Percentiles rank a stretch among this genome's conserved stretches.
Evolutionary conservation across 30 jellyfish, hydroid and myxozoan species (phyloP).

Genomic region (Mastigias papua): DNA sequence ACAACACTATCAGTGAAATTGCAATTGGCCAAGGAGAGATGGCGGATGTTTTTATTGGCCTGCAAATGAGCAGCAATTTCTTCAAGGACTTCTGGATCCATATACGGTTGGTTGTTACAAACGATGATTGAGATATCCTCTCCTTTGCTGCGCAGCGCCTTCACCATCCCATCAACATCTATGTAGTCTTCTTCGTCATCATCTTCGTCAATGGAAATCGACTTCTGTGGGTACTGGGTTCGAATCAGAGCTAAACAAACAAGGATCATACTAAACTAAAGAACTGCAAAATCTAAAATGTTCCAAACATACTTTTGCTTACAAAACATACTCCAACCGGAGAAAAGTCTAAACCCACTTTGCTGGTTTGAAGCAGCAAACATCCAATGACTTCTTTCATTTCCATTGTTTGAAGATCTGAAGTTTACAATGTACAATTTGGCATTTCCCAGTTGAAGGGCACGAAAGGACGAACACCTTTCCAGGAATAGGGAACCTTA

Average conservation of each 20-base stretch:
- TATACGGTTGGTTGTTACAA: constrained; percentile 71
- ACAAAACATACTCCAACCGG: too few relatives aligned
- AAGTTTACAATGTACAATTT: too few relatives aligned
- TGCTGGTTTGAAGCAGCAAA: too few relatives aligned
- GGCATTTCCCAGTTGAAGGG: too few relatives aligned
- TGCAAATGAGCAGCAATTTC: constrained; percentile 74
- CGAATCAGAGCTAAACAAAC: constrained; percentile 62
- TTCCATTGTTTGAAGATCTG: too few relatives aligned
- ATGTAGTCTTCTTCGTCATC: constrained; percentile 60
- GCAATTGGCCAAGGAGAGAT: constrained; percentile 80
- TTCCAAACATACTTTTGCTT: too few relatives aligned
- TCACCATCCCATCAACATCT: constrained; percentile 73
- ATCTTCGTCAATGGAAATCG: constrained; percentile 70
- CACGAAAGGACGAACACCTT: too few relatives aligned
- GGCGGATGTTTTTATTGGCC: constrained; percentile 76
- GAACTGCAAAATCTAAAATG: too few relatives aligned
- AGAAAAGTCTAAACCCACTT: too few relatives aligned
- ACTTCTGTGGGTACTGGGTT: constrained; percentile 72
- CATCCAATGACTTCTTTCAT: too few relatives aligned
- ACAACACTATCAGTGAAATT: constrained; percentile 59
- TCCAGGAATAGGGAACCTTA: too few relatives aligned
- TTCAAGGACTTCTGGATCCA: constrained; percentile 84
- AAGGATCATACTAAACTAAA: too few relatives aligned
- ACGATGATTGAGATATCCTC: constrained; percentile 69
- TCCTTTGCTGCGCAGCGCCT: constrained; percentile 76